A percentile compares a stretch with the other conserved stretches of the same genome.
Conservation (phyloP, 2,888 invertebrate genomes). For the Lobophora halterata region DNA sequence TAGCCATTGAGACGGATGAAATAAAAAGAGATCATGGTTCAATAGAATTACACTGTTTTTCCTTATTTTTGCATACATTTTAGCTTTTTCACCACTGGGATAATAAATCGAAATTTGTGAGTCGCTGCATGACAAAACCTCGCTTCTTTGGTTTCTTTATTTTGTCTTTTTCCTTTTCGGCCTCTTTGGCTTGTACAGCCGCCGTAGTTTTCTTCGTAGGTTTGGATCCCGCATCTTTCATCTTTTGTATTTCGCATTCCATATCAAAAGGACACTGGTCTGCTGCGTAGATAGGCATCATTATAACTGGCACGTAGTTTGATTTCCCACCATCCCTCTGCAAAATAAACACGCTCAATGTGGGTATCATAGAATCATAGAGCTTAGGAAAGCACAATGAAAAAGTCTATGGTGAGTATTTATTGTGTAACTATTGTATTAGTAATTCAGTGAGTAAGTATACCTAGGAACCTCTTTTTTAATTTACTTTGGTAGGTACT, state of each 20-base stretch:
- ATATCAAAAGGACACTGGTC: constrained; percentile 68
- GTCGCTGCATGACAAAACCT: constrained; percentile 57
- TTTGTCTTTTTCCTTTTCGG: constrained; percentile 48
- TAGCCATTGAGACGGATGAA: too few species aligned
- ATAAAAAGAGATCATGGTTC: too few species aligned
- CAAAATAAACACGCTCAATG: constrained; percentile 17
- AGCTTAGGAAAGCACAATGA: too few species aligned
- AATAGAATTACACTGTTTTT: too few species aligned
- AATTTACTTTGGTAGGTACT: too few species aligned
- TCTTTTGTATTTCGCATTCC: constrained; percentile 58
- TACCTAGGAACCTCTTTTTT: too few species aligned
- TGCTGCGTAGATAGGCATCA: constrained; percentile 68
- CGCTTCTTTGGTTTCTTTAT: constrained; percentile 58
- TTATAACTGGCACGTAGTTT: constrained; percentile 63
- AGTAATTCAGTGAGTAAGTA: too few species aligned
- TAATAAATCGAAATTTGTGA: constrained; percentile 66
- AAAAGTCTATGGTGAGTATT: too few species aligned
- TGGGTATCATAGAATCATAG: too few species aligned
- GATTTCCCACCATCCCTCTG: constrained; percentile 45
- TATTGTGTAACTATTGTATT: too few species aligned
- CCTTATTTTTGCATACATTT: too few species aligned
- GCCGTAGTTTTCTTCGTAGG: constrained; percentile 38
- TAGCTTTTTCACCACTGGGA: constrained; percentile 57
- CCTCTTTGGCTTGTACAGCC: constrained; percentile 28
- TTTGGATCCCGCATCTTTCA: constrained; percentile 44